These are phyloP conservation scores for Austrofundulus limnaeus DNA, from an alignment of 2,113 vertebrate species.

Conservation along the genomic window DNA sequence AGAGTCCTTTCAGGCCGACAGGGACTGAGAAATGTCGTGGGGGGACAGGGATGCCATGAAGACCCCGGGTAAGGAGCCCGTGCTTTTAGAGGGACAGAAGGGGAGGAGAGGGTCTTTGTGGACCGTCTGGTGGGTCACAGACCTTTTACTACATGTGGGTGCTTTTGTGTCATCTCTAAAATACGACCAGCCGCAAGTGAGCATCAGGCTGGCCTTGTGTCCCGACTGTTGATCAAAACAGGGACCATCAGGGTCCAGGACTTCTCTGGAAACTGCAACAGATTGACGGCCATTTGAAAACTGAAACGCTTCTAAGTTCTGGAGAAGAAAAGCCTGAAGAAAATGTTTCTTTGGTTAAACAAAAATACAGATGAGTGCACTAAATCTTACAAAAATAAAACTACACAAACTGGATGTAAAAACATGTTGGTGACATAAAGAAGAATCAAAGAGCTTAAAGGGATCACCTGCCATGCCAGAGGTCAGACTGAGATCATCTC, in stretches of 20 bases:
- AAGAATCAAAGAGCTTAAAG: too few species aligned
- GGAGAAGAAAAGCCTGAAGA: conserved; percentile 36
- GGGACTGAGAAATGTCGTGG: conserved; percentile 61
- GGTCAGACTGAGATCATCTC: too few species aligned
- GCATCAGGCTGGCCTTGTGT: conserved; percentile 82
- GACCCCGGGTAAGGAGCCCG: conserved; percentile 47
- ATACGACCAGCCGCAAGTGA: conserved; percentile 86
- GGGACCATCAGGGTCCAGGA: background rate
- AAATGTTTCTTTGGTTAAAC: conserved; percentile 28
- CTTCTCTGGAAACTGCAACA: conserved; percentile 56
- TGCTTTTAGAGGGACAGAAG: conserved; percentile 59
- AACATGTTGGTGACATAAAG: too few species aligned
- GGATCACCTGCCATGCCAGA: too few species aligned
- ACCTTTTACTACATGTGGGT: conserved; percentile 84
- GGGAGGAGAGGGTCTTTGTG: conserved; percentile 84
- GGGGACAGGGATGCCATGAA: conserved; percentile 46
- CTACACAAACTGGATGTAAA: too few species aligned
- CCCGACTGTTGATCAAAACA: conserved; percentile 73
- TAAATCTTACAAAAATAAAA: too few species aligned
- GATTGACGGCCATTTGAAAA: conserved; percentile 5
- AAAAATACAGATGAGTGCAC: background rate
- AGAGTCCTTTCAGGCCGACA: conserved; percentile 85
- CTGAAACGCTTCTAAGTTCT: background rate
- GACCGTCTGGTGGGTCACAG: conserved; percentile 82
- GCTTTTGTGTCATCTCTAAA: conserved; percentile 89